Evolutionary conservation across 2,888 invertebrate genomes (phyloP), one percentile per base, ranked within the genome.

Genomic region (Aricia artaxerxes): DNA sequence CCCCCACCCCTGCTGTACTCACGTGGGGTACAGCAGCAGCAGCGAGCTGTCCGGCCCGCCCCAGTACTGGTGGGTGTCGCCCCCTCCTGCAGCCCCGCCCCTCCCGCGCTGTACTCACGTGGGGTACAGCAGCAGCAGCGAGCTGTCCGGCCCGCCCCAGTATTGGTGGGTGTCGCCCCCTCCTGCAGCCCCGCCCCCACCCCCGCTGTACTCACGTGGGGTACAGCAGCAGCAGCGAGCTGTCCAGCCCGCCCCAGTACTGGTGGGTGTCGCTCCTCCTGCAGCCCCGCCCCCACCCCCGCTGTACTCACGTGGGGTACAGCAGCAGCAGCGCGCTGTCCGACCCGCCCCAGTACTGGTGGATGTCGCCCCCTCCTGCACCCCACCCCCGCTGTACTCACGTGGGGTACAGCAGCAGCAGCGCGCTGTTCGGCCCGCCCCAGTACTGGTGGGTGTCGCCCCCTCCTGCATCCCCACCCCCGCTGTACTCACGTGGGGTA

Each of bases 61-160:
- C 96, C 97, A 97, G 91, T 97, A 97, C 98, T 98, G 95, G 91
- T 97, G 97, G 4, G 97, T 96, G 90, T 98, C 98, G n/a, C n/a
- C n/a, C 24, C 24, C 24, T 24, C 24, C 0, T 24, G 24, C 24
- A 24, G 24, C 24, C 24, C 24, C 24, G 24, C 24, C 24, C 24
- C n/a, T 0, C 24, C 24, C 24, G 0, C 7, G 2, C 13, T n/a
- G 64, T 61, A 90, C 40, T 40, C 40, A 40, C 40, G 40, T 38
- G 38, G 38, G 38, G 38, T 38, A 38, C 38, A 38, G 38, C 38
- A 38, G 4, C 80, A 98, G 92, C 73, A 97, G 95, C 84, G 97
- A 96, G 81, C 96, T 95, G 81, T 98, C 97, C n/a, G 97, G 96
- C 3, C 95, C n/a, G 73, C 98, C 98, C 96, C 97, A 97, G 92